phyloP scores from a whole-genome alignment of 2,888 invertebrate species.

The Sphaerophoria rueppellii region DNA sequence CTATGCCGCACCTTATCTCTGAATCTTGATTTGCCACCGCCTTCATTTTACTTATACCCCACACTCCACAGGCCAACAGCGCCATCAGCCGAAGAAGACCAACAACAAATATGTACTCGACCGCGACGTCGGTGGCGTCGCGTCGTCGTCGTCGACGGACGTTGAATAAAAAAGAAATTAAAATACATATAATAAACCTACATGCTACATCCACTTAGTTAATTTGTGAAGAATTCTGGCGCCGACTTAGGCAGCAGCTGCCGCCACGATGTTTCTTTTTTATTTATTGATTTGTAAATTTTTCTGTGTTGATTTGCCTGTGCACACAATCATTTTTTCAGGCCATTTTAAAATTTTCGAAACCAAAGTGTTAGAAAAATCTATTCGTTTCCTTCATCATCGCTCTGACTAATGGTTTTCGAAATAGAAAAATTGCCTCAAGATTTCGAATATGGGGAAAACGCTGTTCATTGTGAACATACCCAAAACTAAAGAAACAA shows the following conservation, averaged over 20 bases:
- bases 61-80: constrained; percentile 37
- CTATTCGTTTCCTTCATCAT: not conserved
- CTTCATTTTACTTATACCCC: constrained; percentile 33
- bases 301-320: constrained; percentile 65
- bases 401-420: constrained; percentile 19
- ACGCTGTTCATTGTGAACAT: not conserved
- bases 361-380: not conserved
- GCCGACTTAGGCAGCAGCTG: constrained; percentile 83
- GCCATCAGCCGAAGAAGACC: constrained; percentile 47
- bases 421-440: constrained; percentile 3
- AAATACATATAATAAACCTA: constrained; percentile 74
- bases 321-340: constrained; percentile 14
- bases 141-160: constrained; percentile 40
- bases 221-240: constrained; percentile 83
- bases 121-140: constrained; percentile 40
- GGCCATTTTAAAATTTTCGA: constrained; percentile 25
- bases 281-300: constrained; percentile 83
- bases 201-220: constrained; percentile 78
- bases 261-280: constrained; percentile 80
- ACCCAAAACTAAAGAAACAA: constrained; percentile 27
- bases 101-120: constrained; percentile 54
- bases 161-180: constrained; percentile 64
- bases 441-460: constrained; percentile 2
- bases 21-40: constrained; percentile 59
- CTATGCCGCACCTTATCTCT: constrained; percentile 43